These are phyloP conservation scores for Lutjanus argentimaculatus DNA, from an alignment of 2,797 vertebrate genomes.

Conservation along the genomic window DNA sequence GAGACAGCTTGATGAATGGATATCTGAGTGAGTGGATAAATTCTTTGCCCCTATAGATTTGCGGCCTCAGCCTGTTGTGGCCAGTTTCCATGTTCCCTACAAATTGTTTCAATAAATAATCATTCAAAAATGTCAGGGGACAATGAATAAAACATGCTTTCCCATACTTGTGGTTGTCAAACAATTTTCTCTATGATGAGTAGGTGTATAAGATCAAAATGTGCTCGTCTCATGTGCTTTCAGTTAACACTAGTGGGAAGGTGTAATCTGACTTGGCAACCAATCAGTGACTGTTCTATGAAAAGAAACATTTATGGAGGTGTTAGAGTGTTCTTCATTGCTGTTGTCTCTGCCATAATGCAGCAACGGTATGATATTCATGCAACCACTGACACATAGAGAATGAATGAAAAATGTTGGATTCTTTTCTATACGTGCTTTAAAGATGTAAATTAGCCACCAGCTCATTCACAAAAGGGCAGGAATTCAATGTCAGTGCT, in stretches of 20 bases:
- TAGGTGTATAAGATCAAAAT: constrained; percentile 9
- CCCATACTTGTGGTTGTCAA: neutral
- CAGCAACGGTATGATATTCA: neutral
- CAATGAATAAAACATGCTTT: constrained; percentile 21
- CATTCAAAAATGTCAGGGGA: constrained; percentile 52
- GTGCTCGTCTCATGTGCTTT: constrained; percentile 9
- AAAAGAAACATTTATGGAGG: neutral
- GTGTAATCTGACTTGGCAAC: constrained; percentile 16
- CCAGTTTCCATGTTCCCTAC: constrained; percentile 29
- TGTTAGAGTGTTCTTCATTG: neutral
- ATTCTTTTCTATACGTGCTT: neutral
- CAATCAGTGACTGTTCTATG: neutral
- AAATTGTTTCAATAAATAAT: constrained; percentile 61
- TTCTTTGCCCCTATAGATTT: constrained; percentile 60
- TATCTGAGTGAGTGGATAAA: constrained; percentile 61
- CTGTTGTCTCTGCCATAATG: neutral
- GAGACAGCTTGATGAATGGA: constrained; percentile 76
- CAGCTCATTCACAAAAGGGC: neutral
- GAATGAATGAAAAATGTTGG: neutral
- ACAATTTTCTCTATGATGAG: constrained; percentile 4
- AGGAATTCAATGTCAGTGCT: neutral
- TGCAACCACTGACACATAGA: neutral
- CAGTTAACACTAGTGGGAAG: constrained; percentile 16
- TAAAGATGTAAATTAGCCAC: neutral
- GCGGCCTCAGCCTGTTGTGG: constrained; percentile 42